phyloP scores from a whole-genome alignment of 2,113 vertebrate species.

The Circaetus gallicus region DNA sequence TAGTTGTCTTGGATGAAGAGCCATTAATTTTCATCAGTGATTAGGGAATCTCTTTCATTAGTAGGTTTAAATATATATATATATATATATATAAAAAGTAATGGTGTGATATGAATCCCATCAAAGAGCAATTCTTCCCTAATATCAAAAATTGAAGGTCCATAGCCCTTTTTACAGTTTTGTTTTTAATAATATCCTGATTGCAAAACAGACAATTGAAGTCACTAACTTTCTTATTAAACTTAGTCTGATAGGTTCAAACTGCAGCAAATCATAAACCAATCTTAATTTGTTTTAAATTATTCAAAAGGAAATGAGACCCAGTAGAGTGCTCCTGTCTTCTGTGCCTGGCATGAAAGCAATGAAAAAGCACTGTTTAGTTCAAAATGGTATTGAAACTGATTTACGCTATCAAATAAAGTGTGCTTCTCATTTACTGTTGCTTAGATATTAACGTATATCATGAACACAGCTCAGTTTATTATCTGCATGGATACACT shows the following conservation, averaged over 20 bases:
- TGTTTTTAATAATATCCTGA: background rate
- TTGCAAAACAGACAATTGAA: background rate
- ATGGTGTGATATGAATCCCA: background rate
- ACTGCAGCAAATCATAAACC: constrained; percentile 13
- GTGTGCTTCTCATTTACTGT: background rate
- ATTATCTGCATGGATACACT: background rate
- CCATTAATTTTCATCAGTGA: background rate
- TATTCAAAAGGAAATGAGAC: constrained; percentile 13
- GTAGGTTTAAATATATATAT: background rate
- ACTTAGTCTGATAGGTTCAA: background rate
- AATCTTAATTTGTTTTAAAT: constrained; percentile 1
- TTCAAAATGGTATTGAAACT: background rate
- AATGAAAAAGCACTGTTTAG: background rate
- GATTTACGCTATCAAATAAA: background rate
- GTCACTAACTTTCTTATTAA: background rate
- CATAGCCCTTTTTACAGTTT: background rate
- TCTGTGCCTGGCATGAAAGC: background rate
- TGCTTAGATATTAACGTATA: background rate
- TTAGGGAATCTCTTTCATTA: background rate
- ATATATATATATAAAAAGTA: background rate
- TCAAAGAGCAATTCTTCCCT: background rate
- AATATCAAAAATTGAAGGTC: background rate
- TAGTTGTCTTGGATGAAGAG: background rate
- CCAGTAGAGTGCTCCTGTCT: background rate
- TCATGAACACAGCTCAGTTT: background rate